Percentiles rank a stretch among this genome's conserved stretches.
These are phyloP conservation scores for Brachionus rotundiformis DNA, from an alignment of 1,140 invertebrate species.

Conservation along the genomic window DNA sequence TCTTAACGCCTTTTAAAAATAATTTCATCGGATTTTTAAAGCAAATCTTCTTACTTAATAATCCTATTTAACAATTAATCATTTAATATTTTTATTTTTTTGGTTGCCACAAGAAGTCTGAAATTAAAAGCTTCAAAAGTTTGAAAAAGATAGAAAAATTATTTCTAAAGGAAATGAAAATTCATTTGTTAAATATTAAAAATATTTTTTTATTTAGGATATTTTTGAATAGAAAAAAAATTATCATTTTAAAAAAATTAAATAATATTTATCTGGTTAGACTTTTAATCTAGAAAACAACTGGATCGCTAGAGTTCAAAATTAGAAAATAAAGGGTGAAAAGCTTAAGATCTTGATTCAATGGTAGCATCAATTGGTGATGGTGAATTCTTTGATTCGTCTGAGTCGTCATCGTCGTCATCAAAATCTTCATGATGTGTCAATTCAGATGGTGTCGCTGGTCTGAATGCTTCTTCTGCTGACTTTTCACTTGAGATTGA, in stretches of 20 bases:
- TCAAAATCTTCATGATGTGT: constrained; percentile 52
- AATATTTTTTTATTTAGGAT: not conserved
- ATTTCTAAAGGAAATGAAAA: too few species aligned
- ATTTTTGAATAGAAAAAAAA: not conserved
- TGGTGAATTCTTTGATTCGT: constrained; percentile 27
- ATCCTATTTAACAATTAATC: too few species aligned
- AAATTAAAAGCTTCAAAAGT: too few species aligned
- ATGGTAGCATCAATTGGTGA: not conserved
- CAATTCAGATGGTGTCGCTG: constrained; percentile 19
- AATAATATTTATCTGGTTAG: not conserved
- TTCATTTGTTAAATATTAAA: too few species aligned
- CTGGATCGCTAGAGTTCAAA: not conserved
- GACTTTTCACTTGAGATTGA: constrained; percentile 4
- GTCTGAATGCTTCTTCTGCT: constrained; percentile 14
- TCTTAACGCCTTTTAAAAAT: too few species aligned
- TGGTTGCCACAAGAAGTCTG: too few species aligned
- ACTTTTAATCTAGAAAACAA: constrained; percentile 22
- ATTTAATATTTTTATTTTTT: too few species aligned
- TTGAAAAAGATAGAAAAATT: too few species aligned
- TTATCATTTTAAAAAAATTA: not conserved
- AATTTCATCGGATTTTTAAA: too few species aligned
- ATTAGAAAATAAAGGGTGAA: not conserved
- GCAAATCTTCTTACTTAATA: too few species aligned
- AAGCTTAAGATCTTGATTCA: not conserved
- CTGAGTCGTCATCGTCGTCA: constrained; percentile 46